Conservation (phyloP, 2,888 invertebrate species). For the Leptarthrus brevirostris region DNA sequence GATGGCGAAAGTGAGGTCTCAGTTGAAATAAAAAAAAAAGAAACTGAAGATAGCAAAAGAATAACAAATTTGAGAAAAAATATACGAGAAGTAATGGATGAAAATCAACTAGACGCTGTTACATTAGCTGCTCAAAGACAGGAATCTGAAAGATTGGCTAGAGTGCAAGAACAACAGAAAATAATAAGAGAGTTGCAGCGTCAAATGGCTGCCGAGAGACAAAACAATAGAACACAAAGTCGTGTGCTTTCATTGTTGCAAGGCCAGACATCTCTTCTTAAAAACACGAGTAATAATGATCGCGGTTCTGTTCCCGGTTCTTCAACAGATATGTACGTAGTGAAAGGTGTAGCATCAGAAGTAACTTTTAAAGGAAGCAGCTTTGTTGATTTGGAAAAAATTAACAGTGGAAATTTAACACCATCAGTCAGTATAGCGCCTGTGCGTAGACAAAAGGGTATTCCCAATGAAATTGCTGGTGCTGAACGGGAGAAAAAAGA, state of each 20-base stretch:
- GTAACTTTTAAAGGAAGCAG: constrained; percentile 48
- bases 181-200: constrained; percentile 84
- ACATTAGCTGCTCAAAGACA: constrained; percentile 92
- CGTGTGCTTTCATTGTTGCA: constrained; percentile 79
- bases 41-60: constrained; percentile 58
- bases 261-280: constrained; percentile 73
- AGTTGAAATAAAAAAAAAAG: no score
- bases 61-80: constrained; percentile 79
- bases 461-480: constrained; percentile 50
- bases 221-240: constrained; percentile 75
- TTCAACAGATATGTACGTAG: constrained; percentile 50
- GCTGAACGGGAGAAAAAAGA: constrained; percentile 57
- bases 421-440: constrained; percentile 69
- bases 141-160: constrained; percentile 87
- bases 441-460: constrained; percentile 57
- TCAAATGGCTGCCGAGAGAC: constrained; percentile 80
- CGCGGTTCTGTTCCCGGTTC: constrained; percentile 49
- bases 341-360: constrained; percentile 47
- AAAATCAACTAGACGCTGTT: constrained; percentile 90
- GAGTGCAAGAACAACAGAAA: constrained; percentile 87
- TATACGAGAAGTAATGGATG: constrained; percentile 93
- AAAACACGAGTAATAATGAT: constrained; percentile 60
- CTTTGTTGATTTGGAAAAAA: constrained; percentile 56
- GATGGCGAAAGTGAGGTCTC: constrained; percentile 61
- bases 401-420: constrained; percentile 66